These are phyloP conservation scores for Sesia bembeciformis DNA, from an alignment of 2,888 invertebrate species.

Conservation along the genomic window DNA sequence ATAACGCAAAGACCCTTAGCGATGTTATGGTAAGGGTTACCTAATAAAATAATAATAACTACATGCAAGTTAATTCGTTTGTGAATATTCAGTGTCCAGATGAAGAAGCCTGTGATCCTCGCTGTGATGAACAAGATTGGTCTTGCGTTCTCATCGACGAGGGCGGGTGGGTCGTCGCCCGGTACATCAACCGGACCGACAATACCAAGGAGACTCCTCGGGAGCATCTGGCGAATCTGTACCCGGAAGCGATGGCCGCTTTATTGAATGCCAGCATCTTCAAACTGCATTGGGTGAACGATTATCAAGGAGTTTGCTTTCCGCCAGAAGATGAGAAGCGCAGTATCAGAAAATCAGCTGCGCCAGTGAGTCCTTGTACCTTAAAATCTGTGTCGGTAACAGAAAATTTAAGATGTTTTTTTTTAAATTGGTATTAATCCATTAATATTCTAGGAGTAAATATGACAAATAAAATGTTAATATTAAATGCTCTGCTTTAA, in stretches of 20 bases:
- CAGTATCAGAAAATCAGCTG: constrained; percentile 11
- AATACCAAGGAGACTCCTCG: constrained; percentile 26
- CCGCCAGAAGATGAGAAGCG: constrained; percentile 26
- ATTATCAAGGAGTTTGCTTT: constrained; percentile 62
- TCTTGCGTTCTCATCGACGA: constrained; percentile 57
- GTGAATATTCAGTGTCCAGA: constrained; percentile 31
- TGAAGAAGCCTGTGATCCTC: constrained; percentile 31
- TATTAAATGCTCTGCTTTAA: too few relatives aligned
- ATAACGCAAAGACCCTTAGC: too few relatives aligned
- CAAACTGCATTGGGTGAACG: constrained; percentile 53
- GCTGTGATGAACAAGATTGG: constrained; percentile 51
- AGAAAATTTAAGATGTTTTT: background rate
- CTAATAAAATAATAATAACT: too few relatives aligned
- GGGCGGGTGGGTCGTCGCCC: constrained; percentile 52
- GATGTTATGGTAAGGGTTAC: too few relatives aligned
- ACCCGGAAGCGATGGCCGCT: constrained; percentile 49
- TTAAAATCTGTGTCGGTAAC: background rate
- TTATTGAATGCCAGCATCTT: constrained; percentile 44
- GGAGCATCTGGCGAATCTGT: constrained; percentile 40
- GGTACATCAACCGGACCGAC: constrained; percentile 23
- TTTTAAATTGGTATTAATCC: background rate
- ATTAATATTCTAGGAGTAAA: background rate
- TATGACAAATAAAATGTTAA: too few relatives aligned
- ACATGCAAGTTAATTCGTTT: too few relatives aligned
- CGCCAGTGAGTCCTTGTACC: constrained; percentile 24